Base-by-base conservation (phyloP, 2,888 invertebrate species). In the Clepsis dumicolana region DNA sequence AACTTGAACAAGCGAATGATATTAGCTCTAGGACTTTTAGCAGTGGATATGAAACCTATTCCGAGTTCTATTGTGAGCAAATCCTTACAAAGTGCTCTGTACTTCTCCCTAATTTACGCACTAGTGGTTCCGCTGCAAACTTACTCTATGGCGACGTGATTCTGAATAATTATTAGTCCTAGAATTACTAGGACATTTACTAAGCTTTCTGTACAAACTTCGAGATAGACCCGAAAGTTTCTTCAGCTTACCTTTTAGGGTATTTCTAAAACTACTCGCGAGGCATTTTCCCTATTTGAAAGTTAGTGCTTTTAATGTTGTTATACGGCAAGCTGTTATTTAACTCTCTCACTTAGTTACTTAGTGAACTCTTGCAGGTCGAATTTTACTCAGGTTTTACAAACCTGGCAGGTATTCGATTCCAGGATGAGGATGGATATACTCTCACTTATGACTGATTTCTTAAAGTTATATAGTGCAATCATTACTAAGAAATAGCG, bases 131-230 rank as follows among this genome's bases (percentile, higher is more conserved):
- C 61, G 12, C 21, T 41, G 24, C 56, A 56, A 66, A 61, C 61
- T 61, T 66, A 7, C 44, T 25, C 61, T 41, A 25, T 14, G n/a
- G 16, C 56, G 56, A 41, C 53, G 65, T 61, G 53, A 61, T 54
- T 54, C 29, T 16, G 65, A 54, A 66, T 56, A 32, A 64, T 61
- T 54, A 61, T 66, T 66, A 61, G 53, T 10, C 24, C 29, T 24
- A 27, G 52, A 66, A 65, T 60, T 53, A 64, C 44, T 32, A 48
- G 56, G n/a, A 16, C 56, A 56, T 56, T 64, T 16, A n/a, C 59
- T 16, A 25, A 59, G 32, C 54, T 21, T 25, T 44, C 54, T 32
- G 48, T 56, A 48, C 64, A 16, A 35, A 65, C 35, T 57, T 48
- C 14, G 5, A 16, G 10, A 10, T 21, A 50, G 50, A 50, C 29